Evolutionary conservation across 2,888 invertebrate species (phyloP), one percentile per base, ranked within the genome.

Genomic region (Hypercompe scribonia): DNA sequence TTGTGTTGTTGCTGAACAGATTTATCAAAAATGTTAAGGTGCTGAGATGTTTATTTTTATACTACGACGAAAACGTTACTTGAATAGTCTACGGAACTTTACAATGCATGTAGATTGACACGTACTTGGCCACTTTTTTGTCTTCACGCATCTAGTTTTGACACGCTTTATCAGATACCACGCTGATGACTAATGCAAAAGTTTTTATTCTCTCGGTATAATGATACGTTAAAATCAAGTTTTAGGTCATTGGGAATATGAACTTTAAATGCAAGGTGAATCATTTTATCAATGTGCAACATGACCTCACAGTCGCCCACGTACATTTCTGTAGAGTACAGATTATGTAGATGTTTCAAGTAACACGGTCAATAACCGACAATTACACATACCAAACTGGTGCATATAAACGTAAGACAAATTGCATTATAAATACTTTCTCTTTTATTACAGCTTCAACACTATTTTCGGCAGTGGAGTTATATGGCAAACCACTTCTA

Each of bases 401-500:
- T 84, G 80, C 81, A 84, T 70, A 80, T 71, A 68, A 79, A 79
- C 77, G 74, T 84, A 80, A 78, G 77, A 81, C 68, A 79, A 75
- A 84, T 84, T 78, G 74, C 71, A 78, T 86, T 77, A 84, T 72
- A 80, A 78, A 79, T 79, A 84, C 84, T 87, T 88, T 89, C 85
- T 89, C 85, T 88, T 89, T 90, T 88, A 82, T 95, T 95, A 78
- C 95, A 96, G 96, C 95, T 83, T 91, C 95, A 78, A 96, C 96
- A 77, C 89, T 97, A 76, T 96, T 96, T 89, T 97, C 97, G 78
- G 97, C 96, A 68, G 95, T 96, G 82, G 97, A 97, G 88, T 91
- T 97, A 73, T 97, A 97, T 87, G 97, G 96, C 33, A 96, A 96
- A 83, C 97, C 97, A 2, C 91, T 97, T 73, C 87, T 95, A 50